phyloP scores from a whole-genome alignment of 2,888 invertebrate genomes.

The Nomada flava region DNA sequence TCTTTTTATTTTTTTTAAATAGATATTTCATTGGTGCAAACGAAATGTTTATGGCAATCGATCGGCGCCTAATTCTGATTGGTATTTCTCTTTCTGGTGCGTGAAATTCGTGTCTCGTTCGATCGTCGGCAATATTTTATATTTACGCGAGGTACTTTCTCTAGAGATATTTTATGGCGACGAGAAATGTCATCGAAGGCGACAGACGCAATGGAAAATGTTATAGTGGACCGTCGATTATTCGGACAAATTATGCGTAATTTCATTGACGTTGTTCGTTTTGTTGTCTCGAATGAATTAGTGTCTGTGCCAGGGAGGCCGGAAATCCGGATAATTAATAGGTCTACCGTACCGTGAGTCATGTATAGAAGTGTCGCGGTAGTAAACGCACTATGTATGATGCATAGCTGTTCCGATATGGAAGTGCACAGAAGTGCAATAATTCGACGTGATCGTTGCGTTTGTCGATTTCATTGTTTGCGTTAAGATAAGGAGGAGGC shows the following conservation, averaged over 20 bases:
- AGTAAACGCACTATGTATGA: constrained; percentile 42
- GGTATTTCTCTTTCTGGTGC: neutral
- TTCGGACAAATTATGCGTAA: neutral
- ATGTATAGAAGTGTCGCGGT: constrained; percentile 52
- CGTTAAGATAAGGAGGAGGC: neutral
- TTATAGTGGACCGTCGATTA: constrained; percentile 19
- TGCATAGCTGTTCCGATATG: constrained; percentile 39
- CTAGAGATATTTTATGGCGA: neutral
- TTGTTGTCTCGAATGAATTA: neutral
- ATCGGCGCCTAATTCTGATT: neutral
- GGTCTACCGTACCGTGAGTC: constrained; percentile 30
- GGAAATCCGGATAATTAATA: constrained; percentile 1
- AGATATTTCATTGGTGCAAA: neutral
- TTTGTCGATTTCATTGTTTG: constrained; percentile 16
- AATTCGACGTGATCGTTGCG: constrained; percentile 15
- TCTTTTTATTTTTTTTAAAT: neutral
- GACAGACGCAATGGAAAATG: neutral
- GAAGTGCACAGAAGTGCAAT: constrained; percentile 37
- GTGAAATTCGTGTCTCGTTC: neutral
- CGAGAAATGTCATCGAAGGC: constrained; percentile 22
- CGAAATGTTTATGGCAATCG: neutral
- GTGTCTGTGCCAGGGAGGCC: neutral
- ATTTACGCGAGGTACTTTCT: neutral
- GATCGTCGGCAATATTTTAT: neutral
- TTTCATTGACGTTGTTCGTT: neutral